Evolutionary conservation across 2,113 vertebrate genomes (phyloP).

Genomic region (Pyrgilauda ruficollis): DNA sequence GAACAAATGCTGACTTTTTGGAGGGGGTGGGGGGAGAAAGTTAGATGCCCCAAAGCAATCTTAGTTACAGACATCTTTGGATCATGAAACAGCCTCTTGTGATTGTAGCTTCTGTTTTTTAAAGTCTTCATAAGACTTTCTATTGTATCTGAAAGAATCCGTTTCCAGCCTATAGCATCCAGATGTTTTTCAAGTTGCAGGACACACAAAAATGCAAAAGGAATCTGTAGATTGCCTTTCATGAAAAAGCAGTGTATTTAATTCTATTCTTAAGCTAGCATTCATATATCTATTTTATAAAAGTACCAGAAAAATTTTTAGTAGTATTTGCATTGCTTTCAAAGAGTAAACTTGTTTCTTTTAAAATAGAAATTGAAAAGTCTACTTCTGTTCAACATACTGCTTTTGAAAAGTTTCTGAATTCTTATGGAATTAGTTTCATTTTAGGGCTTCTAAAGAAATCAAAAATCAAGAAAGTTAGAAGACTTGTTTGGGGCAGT

Average conservation of each 20-base stretch:
- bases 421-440: neutral
- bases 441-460: neutral
- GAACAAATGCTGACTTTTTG: neutral
- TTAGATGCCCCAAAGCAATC: neutral
- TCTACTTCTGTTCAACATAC: neutral
- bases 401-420: neutral
- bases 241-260: neutral
- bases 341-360: neutral
- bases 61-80: neutral
- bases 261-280: neutral
- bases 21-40: rapidly evolving
- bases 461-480: neutral
- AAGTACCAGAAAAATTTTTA: neutral
- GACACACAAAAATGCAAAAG: neutral
- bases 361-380: neutral
- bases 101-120: neutral
- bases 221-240: neutral
- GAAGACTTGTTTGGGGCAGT: neutral
- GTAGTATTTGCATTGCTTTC: neutral
- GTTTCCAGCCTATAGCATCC: neutral
- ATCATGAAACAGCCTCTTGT: neutral
- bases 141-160: neutral
- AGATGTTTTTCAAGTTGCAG: neutral
- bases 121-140: neutral
- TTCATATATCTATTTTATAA: neutral